Percentiles rank a stretch among this genome's conserved stretches.
Evolutionary conservation across 2,113 vertebrate genomes (phyloP).

Genomic region (Stigmatopora argus): DNA sequence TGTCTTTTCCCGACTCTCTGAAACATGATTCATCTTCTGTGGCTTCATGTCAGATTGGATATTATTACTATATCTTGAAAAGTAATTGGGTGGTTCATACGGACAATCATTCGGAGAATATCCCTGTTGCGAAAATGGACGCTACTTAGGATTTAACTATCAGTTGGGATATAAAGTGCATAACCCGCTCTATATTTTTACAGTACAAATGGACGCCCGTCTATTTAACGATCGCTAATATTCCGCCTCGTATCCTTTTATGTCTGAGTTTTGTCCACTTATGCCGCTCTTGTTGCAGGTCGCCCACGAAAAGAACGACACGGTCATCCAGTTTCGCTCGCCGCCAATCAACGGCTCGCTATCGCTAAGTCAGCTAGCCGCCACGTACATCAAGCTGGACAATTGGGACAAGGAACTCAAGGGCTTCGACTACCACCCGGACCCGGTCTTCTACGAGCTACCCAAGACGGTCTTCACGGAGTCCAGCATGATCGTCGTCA

Average conservation of each 20-base stretch:
- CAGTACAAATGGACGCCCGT: background rate
- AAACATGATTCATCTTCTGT: too few relatives aligned
- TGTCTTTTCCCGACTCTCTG: too few relatives aligned
- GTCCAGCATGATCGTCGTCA: constrained; percentile 65
- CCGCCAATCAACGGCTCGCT: constrained; percentile 69
- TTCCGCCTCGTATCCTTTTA: constrained; percentile 6
- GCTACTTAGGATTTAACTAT: too few relatives aligned
- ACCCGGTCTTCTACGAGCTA: constrained; percentile 76
- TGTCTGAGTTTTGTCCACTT: constrained; percentile 3
- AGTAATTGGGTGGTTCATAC: too few relatives aligned
- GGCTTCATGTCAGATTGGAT: too few relatives aligned
- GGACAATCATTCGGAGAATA: too few relatives aligned
- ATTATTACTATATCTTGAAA: too few relatives aligned
- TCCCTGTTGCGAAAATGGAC: too few relatives aligned
- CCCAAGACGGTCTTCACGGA: constrained; percentile 59
- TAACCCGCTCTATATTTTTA: background rate
- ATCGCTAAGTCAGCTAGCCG: constrained; percentile 68
- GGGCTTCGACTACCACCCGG: constrained; percentile 78
- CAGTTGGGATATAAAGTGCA: background rate
- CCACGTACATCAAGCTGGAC: constrained; percentile 77
- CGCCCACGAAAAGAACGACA: constrained; percentile 65
- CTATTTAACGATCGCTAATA: constrained; percentile 7
- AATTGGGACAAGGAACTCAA: constrained; percentile 70
- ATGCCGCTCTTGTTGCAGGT: constrained; percentile 4
- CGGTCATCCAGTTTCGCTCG: constrained; percentile 79